Evolutionary conservation across 2,797 vertebrate species (phyloP).

Genomic region (Zenarchopterus dispar): DNA sequence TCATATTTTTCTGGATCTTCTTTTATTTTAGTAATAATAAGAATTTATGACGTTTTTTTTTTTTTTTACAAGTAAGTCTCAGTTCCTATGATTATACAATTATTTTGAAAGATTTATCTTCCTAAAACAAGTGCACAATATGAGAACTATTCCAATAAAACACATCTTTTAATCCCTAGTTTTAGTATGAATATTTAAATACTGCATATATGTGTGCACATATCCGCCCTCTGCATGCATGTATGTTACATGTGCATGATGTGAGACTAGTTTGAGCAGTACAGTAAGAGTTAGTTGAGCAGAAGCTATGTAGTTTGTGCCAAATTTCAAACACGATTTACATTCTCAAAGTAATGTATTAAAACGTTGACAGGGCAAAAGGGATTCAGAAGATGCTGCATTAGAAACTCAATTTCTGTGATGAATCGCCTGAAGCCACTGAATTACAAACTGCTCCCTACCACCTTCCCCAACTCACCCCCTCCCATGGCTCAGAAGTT

Average conservation of each 20-base stretch:
- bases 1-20: no score
- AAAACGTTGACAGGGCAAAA: constrained; percentile 99
- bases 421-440: constrained; percentile 99
- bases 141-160: constrained; percentile 74
- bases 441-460: constrained; percentile 94
- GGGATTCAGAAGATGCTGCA: constrained; percentile 99
- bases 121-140: constrained; percentile 81
- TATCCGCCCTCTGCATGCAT: constrained; percentile 12
- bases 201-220: constrained; percentile 16
- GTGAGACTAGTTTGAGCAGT: constrained; percentile 40
- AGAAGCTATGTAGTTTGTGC: constrained; percentile 77
- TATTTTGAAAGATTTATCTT: constrained; percentile 45
- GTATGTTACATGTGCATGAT: constrained; percentile 31
- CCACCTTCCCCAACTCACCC: constrained; percentile 85
- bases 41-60: neutral
- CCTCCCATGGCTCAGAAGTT: constrained; percentile 90
- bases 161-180: constrained; percentile 59
- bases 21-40: neutral
- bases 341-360: constrained; percentile 99
- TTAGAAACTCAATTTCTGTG: constrained; percentile 99
- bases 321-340: constrained; percentile 94
- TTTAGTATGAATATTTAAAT: constrained; percentile 16
- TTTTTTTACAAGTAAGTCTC: constrained; percentile 4
- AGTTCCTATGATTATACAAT: constrained; percentile 30
- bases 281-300: constrained; percentile 49